Conservation (phyloP, 2,113 vertebrate genomes). For the Salvelinus alpinus region DNA sequence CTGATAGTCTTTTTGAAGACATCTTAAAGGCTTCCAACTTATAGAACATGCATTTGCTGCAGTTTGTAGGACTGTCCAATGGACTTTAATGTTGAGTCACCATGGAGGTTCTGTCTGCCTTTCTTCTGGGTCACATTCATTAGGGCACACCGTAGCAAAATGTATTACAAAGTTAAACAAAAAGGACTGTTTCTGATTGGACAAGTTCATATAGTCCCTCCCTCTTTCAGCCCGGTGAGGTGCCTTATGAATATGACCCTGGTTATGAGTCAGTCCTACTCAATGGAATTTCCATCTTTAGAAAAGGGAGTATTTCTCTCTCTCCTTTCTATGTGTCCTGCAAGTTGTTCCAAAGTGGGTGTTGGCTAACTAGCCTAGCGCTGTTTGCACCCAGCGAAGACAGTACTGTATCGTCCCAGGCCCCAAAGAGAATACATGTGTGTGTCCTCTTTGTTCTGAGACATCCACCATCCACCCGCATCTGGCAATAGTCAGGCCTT, state of each 20-base stretch:
- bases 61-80: neutral
- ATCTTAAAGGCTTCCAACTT: neutral
- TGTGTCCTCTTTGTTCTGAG: conserved; percentile 64
- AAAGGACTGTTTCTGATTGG: too few species aligned
- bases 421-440: conserved; percentile 60
- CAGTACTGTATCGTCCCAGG: conserved; percentile 53
- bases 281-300: conserved; percentile 70
- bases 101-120: conserved; percentile 6
- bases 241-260: too few species aligned
- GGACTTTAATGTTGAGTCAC: neutral
- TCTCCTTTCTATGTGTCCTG: conserved; percentile 15
- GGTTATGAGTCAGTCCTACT: conserved; percentile 57
- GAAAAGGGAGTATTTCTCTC: conserved; percentile 56
- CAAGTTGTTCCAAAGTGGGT: conserved; percentile 17
- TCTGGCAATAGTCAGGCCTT: conserved; percentile 66
- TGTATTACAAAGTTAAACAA: too few species aligned
- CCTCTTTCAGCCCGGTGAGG: too few species aligned
- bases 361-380: neutral
- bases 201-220: too few species aligned
- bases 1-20: too few species aligned
- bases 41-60: neutral
- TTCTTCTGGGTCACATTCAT: conserved; percentile 30
- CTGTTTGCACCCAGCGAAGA: conserved; percentile 55
- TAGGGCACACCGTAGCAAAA: too few species aligned
- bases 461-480: conserved; percentile 41